Evolutionary conservation across 1,140 invertebrate genomes (phyloP), one percentile per base, ranked within the genome.

Genomic region (Brachionus manjavacas): DNA sequence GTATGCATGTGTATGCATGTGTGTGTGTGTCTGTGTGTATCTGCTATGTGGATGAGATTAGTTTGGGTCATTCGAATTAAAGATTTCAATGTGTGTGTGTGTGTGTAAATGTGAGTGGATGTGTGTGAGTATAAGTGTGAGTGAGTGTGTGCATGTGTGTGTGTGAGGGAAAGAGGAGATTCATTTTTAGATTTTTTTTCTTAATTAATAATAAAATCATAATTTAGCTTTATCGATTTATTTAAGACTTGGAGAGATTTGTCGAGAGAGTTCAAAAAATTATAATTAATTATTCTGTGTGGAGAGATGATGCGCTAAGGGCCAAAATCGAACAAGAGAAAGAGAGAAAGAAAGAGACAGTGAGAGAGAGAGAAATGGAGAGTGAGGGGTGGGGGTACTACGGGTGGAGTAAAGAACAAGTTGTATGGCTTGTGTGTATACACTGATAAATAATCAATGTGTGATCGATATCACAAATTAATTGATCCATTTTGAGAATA

Each of bases 201-300:
- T 68, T 68, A 68, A 68, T 68, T 68, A 68, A 68, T 68, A 68
- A 68, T 68, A 68, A 68, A 72, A 72, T n/a, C 68, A 72, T 72
- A 72, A 72, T 72, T 72, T 72, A 16, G 20, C 1, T 72, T 60
- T 72, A 72, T 72, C 68, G 68, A 72, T 72, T 72, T 72, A 41
- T 72, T 72, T 72, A 72, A 72, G 68, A 72, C 31, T 41, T 72
- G 68, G 35, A 72, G 35, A 41, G 68, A 72, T 72, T 72, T 72
- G 68, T 41, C 35, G 35, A 72, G 35, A 72, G 68, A 41, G 31
- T 41, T 41, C 66, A 35, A 35, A 31, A 72, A 72, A 72, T 72
- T 72, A 72, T 72, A 72, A 72, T 72, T 72, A 43, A 41, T 72
- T 72, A 72, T 72, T 72, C 39, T 6, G 20, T 60, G 20, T 6